These are phyloP conservation scores for Pristiophorus japonicus DNA, from an alignment of 2,113 vertebrate genomes.

Conservation along the genomic window DNA sequence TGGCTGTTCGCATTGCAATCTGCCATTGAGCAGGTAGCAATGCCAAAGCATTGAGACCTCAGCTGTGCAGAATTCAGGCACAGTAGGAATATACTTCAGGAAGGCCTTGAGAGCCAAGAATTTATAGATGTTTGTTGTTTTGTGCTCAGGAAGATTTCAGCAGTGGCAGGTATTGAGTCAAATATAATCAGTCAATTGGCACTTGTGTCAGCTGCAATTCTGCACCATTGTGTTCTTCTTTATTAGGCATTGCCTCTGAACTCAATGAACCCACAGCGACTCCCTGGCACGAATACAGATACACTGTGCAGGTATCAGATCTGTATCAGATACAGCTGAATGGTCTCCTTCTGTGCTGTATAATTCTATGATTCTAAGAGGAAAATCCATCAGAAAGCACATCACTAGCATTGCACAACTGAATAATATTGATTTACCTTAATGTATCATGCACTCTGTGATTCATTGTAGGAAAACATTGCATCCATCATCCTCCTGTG, in stretches of 20 bases:
- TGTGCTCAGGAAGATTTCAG: too few relatives aligned
- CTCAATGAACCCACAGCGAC: background rate
- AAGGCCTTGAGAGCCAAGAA: too few relatives aligned
- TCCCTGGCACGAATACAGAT: background rate
- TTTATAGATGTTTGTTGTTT: too few relatives aligned
- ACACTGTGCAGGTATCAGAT: background rate
- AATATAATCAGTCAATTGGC: too few relatives aligned
- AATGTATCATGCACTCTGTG: background rate
- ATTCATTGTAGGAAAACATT: background rate
- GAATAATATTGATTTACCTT: constrained; percentile 8
- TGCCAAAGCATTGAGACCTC: too few relatives aligned
- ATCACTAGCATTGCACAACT: background rate
- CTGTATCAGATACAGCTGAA: background rate
- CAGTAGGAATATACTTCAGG: too few relatives aligned
- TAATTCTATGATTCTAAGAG: background rate
- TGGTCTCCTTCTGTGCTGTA: background rate
- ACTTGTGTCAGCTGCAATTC: too few relatives aligned
- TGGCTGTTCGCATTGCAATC: too few relatives aligned
- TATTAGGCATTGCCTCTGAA: background rate
- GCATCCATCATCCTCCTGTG: background rate
- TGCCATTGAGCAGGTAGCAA: too few relatives aligned
- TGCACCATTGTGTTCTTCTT: background rate
- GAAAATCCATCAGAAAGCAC: background rate
- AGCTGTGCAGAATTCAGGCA: too few relatives aligned
- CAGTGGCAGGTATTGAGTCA: too few relatives aligned